These are phyloP conservation scores for Dicranocentrus wangi DNA, from an alignment of 2,888 invertebrate genomes.

Conservation along the genomic window DNA sequence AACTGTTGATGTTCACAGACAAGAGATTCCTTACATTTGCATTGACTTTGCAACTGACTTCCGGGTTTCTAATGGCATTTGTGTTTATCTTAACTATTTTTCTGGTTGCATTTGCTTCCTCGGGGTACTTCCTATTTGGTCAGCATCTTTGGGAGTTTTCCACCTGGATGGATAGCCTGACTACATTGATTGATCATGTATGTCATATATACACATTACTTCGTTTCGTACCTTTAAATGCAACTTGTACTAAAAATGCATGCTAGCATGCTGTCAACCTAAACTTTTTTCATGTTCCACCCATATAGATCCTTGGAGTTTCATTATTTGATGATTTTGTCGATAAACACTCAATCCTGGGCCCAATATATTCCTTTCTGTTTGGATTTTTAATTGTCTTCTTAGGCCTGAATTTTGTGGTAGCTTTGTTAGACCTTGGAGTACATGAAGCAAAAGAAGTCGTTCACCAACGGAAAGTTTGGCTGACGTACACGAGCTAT, in stretches of 20 bases:
- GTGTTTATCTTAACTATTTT: constrained; percentile 30
- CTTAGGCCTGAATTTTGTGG: constrained; percentile 61
- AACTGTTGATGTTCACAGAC: constrained; percentile 57
- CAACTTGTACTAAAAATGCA: too few species aligned
- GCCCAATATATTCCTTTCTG: constrained; percentile 50
- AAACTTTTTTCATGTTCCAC: too few species aligned
- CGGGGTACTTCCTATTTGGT: constrained; percentile 62
- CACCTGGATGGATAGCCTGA: constrained; percentile 54
- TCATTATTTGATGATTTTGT: constrained; percentile 51
- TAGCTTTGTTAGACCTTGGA: constrained; percentile 59
- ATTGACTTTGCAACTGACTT: constrained; percentile 59
- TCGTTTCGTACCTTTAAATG: too few species aligned
- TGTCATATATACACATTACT: too few species aligned
- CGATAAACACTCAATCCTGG: constrained; percentile 34
- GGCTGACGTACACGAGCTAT: constrained; percentile 53
- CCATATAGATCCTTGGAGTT: constrained; percentile 36
- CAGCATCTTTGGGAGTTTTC: constrained; percentile 46
- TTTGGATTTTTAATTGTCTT: constrained; percentile 62
- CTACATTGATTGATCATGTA: constrained; percentile 59
- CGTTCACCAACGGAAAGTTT: constrained; percentile 46
- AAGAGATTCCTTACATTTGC: constrained; percentile 58
- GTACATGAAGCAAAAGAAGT: constrained; percentile 66
- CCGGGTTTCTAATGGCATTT: constrained; percentile 40
- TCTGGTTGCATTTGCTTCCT: constrained; percentile 52
- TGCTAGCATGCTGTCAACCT: too few species aligned